phyloP scores from a whole-genome alignment of 2,113 vertebrate genomes.

The Carettochelys insculpta region DNA sequence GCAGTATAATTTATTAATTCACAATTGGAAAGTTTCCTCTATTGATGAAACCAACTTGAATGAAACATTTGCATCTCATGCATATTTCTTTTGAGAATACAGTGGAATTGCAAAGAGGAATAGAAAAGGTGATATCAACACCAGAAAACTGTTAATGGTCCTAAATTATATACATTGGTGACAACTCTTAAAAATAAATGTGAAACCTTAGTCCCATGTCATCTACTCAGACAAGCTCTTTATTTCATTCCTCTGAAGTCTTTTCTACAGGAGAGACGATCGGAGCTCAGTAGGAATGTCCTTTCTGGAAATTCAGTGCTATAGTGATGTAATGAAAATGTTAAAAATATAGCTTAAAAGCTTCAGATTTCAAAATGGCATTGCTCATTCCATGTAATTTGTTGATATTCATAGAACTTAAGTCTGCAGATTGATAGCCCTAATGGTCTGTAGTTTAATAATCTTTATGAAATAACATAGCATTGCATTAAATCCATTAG shows the following conservation, averaged over 20 bases:
- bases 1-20: slow-evolving; percentile 36
- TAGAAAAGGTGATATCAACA: background rate
- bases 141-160: slow-evolving; percentile 7
- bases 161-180: background rate
- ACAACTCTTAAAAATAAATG: background rate
- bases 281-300: background rate
- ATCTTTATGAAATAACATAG: slow-evolving; percentile 25
- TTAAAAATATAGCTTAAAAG: slow-evolving; percentile 37
- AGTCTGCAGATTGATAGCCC: slow-evolving; percentile 16
- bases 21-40: slow-evolving; percentile 2
- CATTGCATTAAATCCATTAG: slow-evolving; percentile 20
- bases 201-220: background rate
- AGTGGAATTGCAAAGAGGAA: background rate
- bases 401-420: slow-evolving; percentile 50
- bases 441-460: slow-evolving; percentile 23
- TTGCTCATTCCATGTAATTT: slow-evolving; percentile 32
- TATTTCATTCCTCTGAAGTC: background rate
- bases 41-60: slow-evolving; percentile 23
- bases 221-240: background rate
- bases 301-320: background rate
- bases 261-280: background rate
- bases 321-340: background rate
- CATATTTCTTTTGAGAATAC: background rate
- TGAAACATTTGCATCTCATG: background rate
- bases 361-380: slow-evolving; percentile 31